These are phyloP conservation scores for Delia radicum DNA, from an alignment of 1,140 invertebrate genomes.

Conservation along the genomic window DNA sequence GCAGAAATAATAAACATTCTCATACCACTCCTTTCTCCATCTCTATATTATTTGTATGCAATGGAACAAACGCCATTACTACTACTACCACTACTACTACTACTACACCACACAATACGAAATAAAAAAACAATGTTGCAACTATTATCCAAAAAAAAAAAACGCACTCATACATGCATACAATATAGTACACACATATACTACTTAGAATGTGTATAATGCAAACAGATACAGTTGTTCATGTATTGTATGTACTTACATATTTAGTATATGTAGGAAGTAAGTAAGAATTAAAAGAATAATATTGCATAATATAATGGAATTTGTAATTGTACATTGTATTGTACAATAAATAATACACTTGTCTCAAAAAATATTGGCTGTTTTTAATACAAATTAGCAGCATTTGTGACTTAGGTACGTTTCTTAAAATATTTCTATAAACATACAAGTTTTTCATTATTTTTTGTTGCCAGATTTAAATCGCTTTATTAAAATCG, in stretches of 20 bases:
- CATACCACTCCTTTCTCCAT: not conserved
- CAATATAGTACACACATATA: not conserved
- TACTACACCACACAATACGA: not conserved
- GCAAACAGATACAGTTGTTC: not conserved
- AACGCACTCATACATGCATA: not conserved
- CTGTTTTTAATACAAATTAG: no score
- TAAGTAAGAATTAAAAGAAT: not conserved
- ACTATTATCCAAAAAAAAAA: not conserved
- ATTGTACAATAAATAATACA: no score
- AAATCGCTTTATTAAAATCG: no score
- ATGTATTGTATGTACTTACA: not conserved
- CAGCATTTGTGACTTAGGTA: no score
- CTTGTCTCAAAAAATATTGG: no score
- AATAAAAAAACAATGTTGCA: not conserved
- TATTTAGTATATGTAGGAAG: not conserved
- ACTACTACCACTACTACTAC: not conserved
- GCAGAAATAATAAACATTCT: slow-evolving; percentile 19
- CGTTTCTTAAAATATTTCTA: no score
- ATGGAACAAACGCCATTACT: slow-evolving; percentile 1
- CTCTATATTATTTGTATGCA: not conserved
- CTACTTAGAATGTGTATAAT: not conserved
- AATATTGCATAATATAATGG: not conserved
- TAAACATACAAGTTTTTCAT: no score
- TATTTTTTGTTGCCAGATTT: no score
- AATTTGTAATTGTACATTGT: not conserved